Conservation (phyloP, 2,888 invertebrate species). For the Stegana nigrithorax region DNA sequence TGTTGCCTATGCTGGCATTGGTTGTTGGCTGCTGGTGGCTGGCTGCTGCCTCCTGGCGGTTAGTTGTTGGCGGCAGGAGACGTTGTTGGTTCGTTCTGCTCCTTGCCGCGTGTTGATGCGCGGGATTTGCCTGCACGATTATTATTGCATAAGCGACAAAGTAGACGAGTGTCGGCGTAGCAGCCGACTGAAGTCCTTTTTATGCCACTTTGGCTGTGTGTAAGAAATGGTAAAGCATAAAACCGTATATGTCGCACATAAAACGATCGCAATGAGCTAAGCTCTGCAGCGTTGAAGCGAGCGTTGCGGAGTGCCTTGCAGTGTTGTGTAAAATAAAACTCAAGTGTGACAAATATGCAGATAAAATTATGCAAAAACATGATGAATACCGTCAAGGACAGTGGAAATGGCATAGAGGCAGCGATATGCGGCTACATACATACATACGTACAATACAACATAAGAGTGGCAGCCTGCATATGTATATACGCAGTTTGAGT, state of each 20-base stretch:
- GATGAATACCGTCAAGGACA: conserved; percentile 7
- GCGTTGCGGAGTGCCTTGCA: not conserved
- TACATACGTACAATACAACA: not conserved
- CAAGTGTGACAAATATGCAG: conserved; percentile 2
- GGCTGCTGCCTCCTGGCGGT: too few relatives aligned
- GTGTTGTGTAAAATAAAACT: not conserved
- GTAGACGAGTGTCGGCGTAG: not conserved
- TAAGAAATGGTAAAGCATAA: too few relatives aligned
- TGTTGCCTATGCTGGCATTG: too few relatives aligned
- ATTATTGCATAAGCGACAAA: conserved; percentile 5
- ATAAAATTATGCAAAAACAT: conserved; percentile 13
- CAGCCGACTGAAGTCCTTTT: not conserved
- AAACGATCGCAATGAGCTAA: not conserved
- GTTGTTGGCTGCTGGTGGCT: too few relatives aligned
- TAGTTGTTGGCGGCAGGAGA: too few relatives aligned
- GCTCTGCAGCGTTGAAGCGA: not conserved
- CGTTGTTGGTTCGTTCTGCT: not conserved
- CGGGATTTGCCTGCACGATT: conserved; percentile 10
- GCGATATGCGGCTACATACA: too few relatives aligned
- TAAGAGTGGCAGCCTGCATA: too few relatives aligned
- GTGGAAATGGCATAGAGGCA: not conserved
- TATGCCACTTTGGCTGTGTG: not conserved
- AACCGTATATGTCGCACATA: not conserved
- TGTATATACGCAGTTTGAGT: too few relatives aligned
- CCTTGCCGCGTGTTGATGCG: conserved; percentile 4